These are phyloP conservation scores for Manis pentadactyla DNA, from an alignment of 2,797 vertebrate species.

Conservation along the genomic window DNA sequence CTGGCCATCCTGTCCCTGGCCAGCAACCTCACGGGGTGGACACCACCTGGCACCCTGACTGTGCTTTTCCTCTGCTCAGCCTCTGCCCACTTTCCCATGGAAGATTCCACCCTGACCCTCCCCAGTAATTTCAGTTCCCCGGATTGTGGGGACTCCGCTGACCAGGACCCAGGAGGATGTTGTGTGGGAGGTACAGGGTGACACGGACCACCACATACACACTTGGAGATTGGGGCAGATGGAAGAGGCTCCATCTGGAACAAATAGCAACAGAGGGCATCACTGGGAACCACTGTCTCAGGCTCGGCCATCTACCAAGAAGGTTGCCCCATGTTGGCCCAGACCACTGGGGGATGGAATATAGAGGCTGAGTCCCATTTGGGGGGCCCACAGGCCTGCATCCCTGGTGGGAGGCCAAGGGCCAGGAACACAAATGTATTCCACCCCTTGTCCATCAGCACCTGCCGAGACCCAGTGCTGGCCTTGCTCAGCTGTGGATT, in stretches of 20 bases:
- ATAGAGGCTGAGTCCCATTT: neutral
- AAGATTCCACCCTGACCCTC: neutral
- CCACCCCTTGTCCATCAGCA: rapidly evolving
- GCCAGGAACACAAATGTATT: neutral
- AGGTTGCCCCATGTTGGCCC: neutral
- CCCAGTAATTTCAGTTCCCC: no score
- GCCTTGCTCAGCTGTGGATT: neutral
- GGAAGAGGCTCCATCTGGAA: neutral
- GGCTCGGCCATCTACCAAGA: rapidly evolving
- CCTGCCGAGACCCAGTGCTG: neutral
- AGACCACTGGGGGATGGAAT: neutral
- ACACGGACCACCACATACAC: neutral
- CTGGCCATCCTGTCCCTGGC: neutral
- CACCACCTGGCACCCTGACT: rapidly evolving
- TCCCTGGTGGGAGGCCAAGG: neutral
- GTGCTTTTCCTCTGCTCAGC: neutral
- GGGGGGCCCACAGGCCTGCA: neutral
- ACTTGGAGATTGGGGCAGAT: neutral
- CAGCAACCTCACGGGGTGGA: neutral
- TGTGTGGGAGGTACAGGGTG: neutral
- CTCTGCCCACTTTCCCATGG: neutral
- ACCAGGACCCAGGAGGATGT: neutral
- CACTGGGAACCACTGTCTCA: no score
- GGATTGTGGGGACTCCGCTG: neutral
- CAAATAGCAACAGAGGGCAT: neutral